A percentile compares a stretch with the other conserved stretches of the same genome.
Conservation (phyloP, 1,140 invertebrate genomes). For the Drosophila teissieri region DNA sequence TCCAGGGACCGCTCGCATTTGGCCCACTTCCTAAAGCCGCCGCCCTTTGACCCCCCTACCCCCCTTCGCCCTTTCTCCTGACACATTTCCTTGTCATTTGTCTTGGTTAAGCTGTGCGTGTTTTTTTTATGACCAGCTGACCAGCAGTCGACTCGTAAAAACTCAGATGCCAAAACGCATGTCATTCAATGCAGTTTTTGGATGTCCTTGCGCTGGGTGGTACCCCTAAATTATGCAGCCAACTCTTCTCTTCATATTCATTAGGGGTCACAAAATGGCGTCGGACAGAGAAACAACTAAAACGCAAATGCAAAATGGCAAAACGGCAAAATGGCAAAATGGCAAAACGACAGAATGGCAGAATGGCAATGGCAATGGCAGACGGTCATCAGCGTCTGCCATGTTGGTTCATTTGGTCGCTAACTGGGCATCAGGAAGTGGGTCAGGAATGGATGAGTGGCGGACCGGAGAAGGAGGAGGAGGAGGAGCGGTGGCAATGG, state of each 20-base stretch:
- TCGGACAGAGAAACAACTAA: conserved; percentile 22
- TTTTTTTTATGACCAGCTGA: conserved; percentile 20
- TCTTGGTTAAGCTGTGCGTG: conserved; percentile 56
- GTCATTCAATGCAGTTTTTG: conserved; percentile 74
- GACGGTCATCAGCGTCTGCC: conserved; percentile 47
- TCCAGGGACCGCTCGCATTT: conserved; percentile 17
- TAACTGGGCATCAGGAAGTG: conserved; percentile 25
- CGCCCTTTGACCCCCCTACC: conserved; percentile 12
- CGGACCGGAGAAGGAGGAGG: conserved; percentile 2
- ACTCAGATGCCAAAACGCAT: conserved; percentile 57
- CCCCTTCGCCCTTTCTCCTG: conserved; percentile 15
- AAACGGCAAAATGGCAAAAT: conserved; percentile 3
- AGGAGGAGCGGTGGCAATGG: conserved; percentile 5
- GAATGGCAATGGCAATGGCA: conserved; percentile 38
- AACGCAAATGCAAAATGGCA: conserved; percentile 26
- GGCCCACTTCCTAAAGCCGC: conserved; percentile 23
- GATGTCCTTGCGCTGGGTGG: conserved; percentile 4
- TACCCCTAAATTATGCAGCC: conserved; percentile 67
- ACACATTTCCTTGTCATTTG: conserved; percentile 75
- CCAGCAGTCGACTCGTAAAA: conserved; percentile 6
- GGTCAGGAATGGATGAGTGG: conserved; percentile 5
- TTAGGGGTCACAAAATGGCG: conserved; percentile 48
- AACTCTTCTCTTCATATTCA: conserved; percentile 79
- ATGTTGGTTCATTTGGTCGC: conserved; percentile 48
- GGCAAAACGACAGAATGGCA: conserved; percentile 21